Evolutionary conservation across 2,113 vertebrate genomes (phyloP).

Genomic region (Poecile atricapillus): DNA sequence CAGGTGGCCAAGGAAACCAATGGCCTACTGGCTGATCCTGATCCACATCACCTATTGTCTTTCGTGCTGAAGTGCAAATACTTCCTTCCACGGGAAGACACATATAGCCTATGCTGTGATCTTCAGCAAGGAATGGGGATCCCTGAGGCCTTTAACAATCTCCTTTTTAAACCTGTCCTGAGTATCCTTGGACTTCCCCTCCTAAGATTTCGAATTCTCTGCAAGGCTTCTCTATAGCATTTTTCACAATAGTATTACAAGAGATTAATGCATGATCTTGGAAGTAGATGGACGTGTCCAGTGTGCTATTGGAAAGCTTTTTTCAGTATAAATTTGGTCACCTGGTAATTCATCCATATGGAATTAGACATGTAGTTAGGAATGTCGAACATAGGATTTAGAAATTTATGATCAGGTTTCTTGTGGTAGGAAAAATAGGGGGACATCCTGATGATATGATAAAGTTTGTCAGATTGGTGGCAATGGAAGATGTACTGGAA

Average conservation of each 20-base stretch:
- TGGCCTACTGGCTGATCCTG: not conserved
- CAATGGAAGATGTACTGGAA: not conserved
- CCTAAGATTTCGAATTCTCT: not conserved
- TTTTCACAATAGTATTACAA: not conserved
- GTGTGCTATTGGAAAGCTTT: not conserved
- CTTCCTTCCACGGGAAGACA: not conserved
- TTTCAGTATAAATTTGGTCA: not conserved
- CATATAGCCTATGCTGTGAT: not conserved
- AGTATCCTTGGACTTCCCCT: not conserved
- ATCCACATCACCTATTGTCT: not conserved
- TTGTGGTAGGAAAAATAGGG: not conserved
- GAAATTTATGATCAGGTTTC: not conserved
- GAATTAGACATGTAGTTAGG: not conserved
- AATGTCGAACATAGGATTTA: not conserved
- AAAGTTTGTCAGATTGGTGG: not conserved
- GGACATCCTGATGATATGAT: not conserved
- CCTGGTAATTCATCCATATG: not conserved
- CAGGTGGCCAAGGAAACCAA: not conserved
- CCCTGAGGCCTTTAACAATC: not conserved
- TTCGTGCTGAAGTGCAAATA: not conserved
- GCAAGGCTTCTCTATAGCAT: not conserved
- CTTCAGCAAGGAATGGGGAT: not conserved
- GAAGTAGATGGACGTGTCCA: not conserved
- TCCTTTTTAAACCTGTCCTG: not conserved
- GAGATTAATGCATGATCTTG: not conserved